Conservation (phyloP, 2,888 invertebrate species). For the Limnephilus marmoratus region DNA sequence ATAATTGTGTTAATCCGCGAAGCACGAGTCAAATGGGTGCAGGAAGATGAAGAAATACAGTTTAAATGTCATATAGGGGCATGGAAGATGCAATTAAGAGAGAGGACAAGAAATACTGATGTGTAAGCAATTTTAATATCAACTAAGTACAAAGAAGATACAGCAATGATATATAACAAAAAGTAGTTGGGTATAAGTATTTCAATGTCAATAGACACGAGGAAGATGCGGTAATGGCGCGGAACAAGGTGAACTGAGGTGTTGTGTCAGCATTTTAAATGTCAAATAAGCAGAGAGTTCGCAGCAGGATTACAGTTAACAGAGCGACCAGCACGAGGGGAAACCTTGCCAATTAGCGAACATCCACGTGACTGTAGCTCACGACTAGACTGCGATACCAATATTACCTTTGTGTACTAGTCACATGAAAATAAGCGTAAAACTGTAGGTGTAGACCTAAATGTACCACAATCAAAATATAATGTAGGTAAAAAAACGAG, state of each 20-base stretch:
- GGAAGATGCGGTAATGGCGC: no score
- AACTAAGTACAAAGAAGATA: no score
- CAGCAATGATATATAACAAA: not conserved
- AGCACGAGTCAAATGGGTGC: not conserved
- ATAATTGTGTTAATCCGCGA: not conserved
- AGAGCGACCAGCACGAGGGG: not conserved
- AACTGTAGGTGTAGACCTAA: not conserved
- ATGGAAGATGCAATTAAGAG: not conserved
- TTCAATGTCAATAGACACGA: no score
- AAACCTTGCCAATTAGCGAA: not conserved
- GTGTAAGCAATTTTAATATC: no score
- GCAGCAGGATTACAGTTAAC: not conserved
- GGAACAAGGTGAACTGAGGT: no score
- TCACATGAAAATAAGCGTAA: not conserved
- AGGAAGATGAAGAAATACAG: not conserved
- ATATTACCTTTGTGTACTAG: not conserved
- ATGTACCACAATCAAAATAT: not conserved
- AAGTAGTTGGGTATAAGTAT: not conserved
- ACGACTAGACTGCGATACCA: not conserved
- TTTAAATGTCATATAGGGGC: not conserved
- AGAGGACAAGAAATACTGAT: not conserved
- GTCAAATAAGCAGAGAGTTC: conserved; percentile 19
- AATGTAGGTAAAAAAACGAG: not conserved
- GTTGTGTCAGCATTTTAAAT: not conserved
- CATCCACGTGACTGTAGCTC: conserved; percentile 10